These are phyloP conservation scores for Tetraodon nigroviridis DNA, from an alignment of 2,113 vertebrate genomes.

Conservation along the genomic window DNA sequence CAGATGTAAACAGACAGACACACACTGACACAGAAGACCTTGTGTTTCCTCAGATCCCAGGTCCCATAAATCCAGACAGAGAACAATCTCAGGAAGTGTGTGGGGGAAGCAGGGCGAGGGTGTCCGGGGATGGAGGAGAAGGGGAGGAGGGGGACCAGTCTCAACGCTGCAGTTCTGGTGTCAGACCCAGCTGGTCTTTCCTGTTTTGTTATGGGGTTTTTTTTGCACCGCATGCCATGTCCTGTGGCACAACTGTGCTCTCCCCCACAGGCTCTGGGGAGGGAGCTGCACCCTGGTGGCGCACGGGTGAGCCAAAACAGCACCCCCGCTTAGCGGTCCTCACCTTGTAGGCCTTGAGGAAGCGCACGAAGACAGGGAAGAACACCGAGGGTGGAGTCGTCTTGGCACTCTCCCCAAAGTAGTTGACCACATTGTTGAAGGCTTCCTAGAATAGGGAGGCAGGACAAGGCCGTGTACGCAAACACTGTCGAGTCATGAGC, in stretches of 20 bases:
- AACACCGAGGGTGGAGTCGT: conserved; percentile 92
- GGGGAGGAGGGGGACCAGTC: conserved; percentile 40
- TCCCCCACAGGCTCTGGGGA: conserved; percentile 11
- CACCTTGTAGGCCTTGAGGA: conserved; percentile 96
- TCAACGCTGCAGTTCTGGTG: conserved; percentile 69
- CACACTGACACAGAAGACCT: conserved; percentile 31
- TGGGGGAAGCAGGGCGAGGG: conserved; percentile 58
- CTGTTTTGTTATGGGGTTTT: no score
- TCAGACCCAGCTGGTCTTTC: conserved; percentile 74
- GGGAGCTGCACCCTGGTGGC: neutral
- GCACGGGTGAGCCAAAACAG: neutral
- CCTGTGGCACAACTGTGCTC: conserved; percentile 54
- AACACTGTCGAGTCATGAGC: conserved; percentile 32
- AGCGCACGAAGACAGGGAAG: conserved; percentile 94
- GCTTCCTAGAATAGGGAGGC: conserved; percentile 79
- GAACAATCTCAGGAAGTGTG: conserved; percentile 79
- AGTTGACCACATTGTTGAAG: conserved; percentile 90
- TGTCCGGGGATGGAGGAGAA: conserved; percentile 52
- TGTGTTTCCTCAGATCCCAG: conserved; percentile 61
- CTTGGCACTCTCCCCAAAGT: conserved; percentile 94
- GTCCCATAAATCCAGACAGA: conserved; percentile 70
- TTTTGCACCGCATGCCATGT: conserved; percentile 62
- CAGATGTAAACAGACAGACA: conserved; percentile 15
- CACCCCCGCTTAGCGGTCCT: conserved; percentile 19
- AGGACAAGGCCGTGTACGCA: conserved; percentile 39